Evolutionary conservation across 35 echinoderm and acorn worm genomes (phyloP).

Genomic region (Stichopus chloronotus): DNA sequence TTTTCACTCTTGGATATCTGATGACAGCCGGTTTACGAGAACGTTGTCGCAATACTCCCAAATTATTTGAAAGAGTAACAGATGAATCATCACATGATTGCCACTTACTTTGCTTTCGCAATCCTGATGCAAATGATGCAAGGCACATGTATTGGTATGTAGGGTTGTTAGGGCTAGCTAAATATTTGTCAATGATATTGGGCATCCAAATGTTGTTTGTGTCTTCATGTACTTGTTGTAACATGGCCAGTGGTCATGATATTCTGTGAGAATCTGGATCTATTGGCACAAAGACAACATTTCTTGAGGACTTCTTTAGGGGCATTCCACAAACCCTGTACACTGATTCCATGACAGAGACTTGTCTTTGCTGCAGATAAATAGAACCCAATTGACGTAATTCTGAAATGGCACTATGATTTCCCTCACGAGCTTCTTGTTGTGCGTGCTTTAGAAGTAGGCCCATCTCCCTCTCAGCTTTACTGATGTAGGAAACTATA

Average conservation of each 20-base stretch:
- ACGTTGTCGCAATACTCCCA: not conserved
- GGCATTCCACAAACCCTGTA: slow-evolving; percentile 61
- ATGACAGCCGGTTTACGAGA: not conserved
- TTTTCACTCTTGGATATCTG: slow-evolving; percentile 3
- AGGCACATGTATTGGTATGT: not conserved
- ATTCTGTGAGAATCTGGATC: not conserved
- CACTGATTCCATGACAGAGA: slow-evolving; percentile 69
- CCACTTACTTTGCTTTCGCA: slow-evolving; percentile 9
- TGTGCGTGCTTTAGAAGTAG: slow-evolving; percentile 52
- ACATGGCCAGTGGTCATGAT: not conserved
- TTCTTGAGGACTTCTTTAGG: slow-evolving; percentile 50
- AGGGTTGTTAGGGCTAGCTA: not conserved
- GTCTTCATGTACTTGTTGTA: not conserved
- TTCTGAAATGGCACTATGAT: slow-evolving; percentile 38
- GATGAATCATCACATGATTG: not conserved
- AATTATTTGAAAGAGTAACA: not conserved
- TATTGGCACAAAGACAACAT: slow-evolving; percentile 62
- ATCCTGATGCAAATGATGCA: slow-evolving; percentile 37
- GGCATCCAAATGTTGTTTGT: not conserved
- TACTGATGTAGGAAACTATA: slow-evolving; percentile 74
- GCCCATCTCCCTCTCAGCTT: slow-evolving; percentile 64
- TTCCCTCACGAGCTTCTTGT: slow-evolving; percentile 66
- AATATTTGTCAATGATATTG: not conserved
- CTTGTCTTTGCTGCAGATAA: slow-evolving; percentile 67
- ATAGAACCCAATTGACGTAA: slow-evolving; percentile 67